Evolutionary conservation across 2,888 invertebrate species (phyloP), one percentile per base, ranked within the genome.

Genomic region (Anarsia innoxiella): DNA sequence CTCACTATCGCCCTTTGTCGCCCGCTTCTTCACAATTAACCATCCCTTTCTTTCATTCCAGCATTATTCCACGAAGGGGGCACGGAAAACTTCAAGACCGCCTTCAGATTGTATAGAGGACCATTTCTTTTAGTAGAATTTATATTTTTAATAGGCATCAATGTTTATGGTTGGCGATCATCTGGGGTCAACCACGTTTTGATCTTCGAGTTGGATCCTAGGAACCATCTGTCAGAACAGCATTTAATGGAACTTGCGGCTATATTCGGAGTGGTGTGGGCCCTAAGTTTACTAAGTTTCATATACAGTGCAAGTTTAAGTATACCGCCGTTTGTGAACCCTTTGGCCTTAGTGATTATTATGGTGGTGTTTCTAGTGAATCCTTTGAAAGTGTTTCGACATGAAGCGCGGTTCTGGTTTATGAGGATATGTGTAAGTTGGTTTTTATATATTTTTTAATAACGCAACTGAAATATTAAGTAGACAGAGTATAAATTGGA

Each of bases 121-220:
- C 96, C 97, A 2, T 89, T 99, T 51, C 89, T 99, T 4, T 87
- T 99, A 41, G 93, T 97, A 16, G 90, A 96, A 59, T 96, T 97
- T 66, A 89, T 97, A 59, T 97, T 98, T 68, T 86, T 98, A 23
- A 94, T 98, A 77, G 98, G 97, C 14, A 92, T 98, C 33, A 98
- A 98, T 66, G 95, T 97, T 1, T 97, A 97, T 68, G 97, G 97
- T 3, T 98, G 98, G 98, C 86, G 97, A 2, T 95, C 96, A 0
- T 96, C 97, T 0, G 98, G 99, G 2, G 98, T 99, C 9, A 98
- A 98, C 82, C 98, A 99, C 68, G 98, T 99, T 0, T 86, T 99
- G 1, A 99, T 99, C 52, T 99, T 99, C 74, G 98, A 98, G 68
- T 83, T 99, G 56, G 97, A 99, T 73, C 98, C 98, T 0, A 86